A percentile compares a stretch with the other conserved stretches of the same genome.
Evolutionary conservation across 2,113 vertebrate species (phyloP).

Genomic region (Ia io): DNA sequence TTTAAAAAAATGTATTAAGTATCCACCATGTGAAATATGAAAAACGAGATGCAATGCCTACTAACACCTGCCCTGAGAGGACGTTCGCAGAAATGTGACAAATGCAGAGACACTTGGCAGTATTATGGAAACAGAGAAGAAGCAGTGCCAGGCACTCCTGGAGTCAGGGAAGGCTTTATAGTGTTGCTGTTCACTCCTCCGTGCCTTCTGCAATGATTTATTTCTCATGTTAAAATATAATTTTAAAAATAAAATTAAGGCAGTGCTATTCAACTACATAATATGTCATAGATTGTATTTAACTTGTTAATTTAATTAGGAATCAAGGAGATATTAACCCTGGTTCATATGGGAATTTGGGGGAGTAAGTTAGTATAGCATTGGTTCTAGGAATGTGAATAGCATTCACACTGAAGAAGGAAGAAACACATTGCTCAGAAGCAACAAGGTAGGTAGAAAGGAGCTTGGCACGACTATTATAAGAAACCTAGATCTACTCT

Average conservation of each 20-base stretch:
- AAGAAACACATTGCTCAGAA: neutral
- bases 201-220: neutral
- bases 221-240: neutral
- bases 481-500: neutral
- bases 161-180: neutral
- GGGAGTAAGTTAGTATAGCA: neutral
- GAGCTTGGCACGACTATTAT: neutral
- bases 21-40: neutral
- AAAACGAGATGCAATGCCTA: neutral
- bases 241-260: neutral
- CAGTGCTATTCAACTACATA: neutral
- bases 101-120: neutral
- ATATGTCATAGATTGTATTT: neutral
- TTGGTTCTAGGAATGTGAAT: neutral
- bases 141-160: neutral
- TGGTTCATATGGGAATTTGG: neutral
- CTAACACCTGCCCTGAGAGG: neutral
- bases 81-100: neutral
- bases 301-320: neutral
- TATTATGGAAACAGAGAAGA: neutral
- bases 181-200: neutral
- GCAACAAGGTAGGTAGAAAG: neutral
- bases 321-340: neutral
- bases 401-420: neutral
- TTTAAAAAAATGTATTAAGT: neutral